Evolutionary conservation across 2,888 invertebrate species (phyloP), one percentile per base, ranked within the genome.

Genomic region (Chrysotoxum bicinctum): DNA sequence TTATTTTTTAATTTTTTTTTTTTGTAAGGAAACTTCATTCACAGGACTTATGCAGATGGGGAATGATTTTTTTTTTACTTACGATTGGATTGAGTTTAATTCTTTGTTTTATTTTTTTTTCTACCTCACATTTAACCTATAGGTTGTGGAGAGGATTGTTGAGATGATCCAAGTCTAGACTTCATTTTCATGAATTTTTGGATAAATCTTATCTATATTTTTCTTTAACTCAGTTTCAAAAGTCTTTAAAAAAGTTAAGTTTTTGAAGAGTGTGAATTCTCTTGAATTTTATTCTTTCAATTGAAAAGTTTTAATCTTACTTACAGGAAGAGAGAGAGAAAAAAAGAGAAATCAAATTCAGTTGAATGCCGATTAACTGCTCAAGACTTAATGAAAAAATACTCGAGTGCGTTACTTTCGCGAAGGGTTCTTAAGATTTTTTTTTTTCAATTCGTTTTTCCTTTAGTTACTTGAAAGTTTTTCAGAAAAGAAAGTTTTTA

Each of bases 111-210:
- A 32, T 19, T 23, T 23, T 50, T 14, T 14, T 50, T 50, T 26
- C 19, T 35, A 54, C 32, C 10, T 16, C 32, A 32, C 16, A 19
- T 26, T 16, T 5, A 3, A 35, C 7, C 30, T 30, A 19, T 56
- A 6, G 23, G 19, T 19, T 32, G 1, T 2, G 6, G 7, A 6
- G 14, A n/a, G 7, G 23, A 50, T 50, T 50, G 23, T 50, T 19
- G 19, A 12, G 37, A 58, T 58, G 37, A 58, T 58, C 37, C 37
- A 8, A 23, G 58, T 37, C 58, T 58, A 58, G 58, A 58, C 58
- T 3, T 21, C 23, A 23, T n/a, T 37, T 37, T 58, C 7, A 21
- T 14, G 19, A 12, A 35, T 56, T 35, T 35, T 3, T 56, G 10
- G 10, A n/a, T 45, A 19, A 14, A 23, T 23, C n/a, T 6, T 21